phyloP scores from a whole-genome alignment of 2,888 invertebrate species.

The Cynaeus angustus region DNA sequence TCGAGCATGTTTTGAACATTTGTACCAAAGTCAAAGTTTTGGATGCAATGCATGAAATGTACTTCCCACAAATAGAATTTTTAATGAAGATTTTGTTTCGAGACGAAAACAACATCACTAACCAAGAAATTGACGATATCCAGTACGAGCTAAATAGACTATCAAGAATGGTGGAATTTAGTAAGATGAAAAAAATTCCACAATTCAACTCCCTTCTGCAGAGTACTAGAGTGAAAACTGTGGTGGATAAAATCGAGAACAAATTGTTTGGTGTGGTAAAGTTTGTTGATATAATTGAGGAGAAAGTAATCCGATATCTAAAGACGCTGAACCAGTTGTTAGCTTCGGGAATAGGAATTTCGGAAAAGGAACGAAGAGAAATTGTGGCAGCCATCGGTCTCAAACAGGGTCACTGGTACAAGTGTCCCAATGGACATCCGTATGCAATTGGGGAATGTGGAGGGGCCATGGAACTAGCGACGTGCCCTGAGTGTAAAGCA shows the following conservation, averaged over 20 bases:
- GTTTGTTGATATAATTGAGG: constrained; percentile 57
- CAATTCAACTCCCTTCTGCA: neutral
- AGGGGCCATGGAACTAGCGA: constrained; percentile 74
- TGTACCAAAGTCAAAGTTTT: constrained; percentile 26
- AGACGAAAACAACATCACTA: constrained; percentile 58
- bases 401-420: constrained; percentile 79
- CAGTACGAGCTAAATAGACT: constrained; percentile 63
- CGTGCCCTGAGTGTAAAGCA: constrained; percentile 76
- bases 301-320: constrained; percentile 9
- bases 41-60: constrained; percentile 7
- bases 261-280: constrained; percentile 60
- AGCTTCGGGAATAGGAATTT: constrained; percentile 56
- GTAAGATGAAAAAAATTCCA: neutral
- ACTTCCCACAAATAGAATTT: constrained; percentile 53
- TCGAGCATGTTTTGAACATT: constrained; percentile 54
- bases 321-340: constrained; percentile 20
- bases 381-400: constrained; percentile 76
- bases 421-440: constrained; percentile 81
- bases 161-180: constrained; percentile 60
- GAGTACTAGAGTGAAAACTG: constrained; percentile 37
- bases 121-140: constrained; percentile 65
- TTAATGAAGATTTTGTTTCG: constrained; percentile 53
- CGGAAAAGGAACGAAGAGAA: constrained; percentile 72
- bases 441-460: constrained; percentile 82
- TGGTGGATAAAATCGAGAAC: constrained; percentile 63